Conservation (phyloP, 2,797 vertebrate genomes). For the Triplophysa yarkandensis region DNA sequence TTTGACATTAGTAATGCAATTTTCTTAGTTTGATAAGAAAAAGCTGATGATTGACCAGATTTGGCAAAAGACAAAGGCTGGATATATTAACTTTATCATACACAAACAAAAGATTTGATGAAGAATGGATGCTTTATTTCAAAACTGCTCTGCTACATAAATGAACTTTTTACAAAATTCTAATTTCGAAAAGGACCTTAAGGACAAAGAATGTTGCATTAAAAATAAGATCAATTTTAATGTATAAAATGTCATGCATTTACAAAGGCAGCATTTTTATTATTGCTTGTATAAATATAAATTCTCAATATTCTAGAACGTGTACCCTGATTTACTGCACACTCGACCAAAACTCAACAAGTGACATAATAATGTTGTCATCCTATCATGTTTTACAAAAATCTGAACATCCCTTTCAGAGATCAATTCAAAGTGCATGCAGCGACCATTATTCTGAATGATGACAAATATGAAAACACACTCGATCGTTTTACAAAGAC, state of each 20-base stretch:
- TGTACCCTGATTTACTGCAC: slow-evolving; percentile 53
- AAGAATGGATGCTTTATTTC: slow-evolving; percentile 69
- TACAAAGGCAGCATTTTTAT: slow-evolving; percentile 72
- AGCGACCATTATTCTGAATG: slow-evolving; percentile 54
- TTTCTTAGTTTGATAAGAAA: too few species aligned
- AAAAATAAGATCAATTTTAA: slow-evolving; percentile 70
- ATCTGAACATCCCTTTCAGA: slow-evolving; percentile 22
- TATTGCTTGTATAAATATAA: slow-evolving; percentile 75
- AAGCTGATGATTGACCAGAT: too few species aligned
- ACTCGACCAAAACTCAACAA: background rate
- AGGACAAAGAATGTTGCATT: slow-evolving; percentile 65
- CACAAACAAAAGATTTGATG: background rate
- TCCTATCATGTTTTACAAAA: background rate
- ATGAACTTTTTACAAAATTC: slow-evolving; percentile 75
- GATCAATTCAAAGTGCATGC: slow-evolving; percentile 65
- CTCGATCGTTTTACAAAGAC: background rate
- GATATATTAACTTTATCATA: too few species aligned
- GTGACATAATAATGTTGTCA: background rate
- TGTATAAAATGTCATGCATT: slow-evolving; percentile 74
- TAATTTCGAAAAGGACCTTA: slow-evolving; percentile 75
- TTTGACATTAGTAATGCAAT: too few species aligned
- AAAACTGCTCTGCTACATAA: slow-evolving; percentile 71
- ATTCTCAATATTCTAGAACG: slow-evolving; percentile 61
- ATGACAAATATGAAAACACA: slow-evolving; percentile 38
- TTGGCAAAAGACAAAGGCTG: too few species aligned